Evolutionary conservation across 2,113 vertebrate species (phyloP).

Genomic region (Murina feae): DNA sequence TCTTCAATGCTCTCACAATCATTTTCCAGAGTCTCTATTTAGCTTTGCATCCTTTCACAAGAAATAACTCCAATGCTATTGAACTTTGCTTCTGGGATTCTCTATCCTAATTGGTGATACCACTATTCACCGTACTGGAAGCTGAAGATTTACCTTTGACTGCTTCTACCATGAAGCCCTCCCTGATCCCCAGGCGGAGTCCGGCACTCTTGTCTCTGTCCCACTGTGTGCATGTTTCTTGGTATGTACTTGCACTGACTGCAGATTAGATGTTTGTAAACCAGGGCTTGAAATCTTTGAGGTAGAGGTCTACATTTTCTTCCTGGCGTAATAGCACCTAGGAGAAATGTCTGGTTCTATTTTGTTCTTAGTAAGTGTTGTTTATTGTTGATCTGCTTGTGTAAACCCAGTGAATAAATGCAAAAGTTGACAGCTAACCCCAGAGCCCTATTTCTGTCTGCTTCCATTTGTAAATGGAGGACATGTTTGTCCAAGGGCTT

Average conservation of each 20-base stretch:
- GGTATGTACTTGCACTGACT: not conserved
- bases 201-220: not conserved
- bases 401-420: not conserved
- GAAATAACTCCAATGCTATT: not conserved
- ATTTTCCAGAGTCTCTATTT: not conserved
- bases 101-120: not conserved
- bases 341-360: not conserved
- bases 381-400: not conserved
- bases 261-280: not conserved
- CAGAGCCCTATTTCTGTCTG: not conserved
- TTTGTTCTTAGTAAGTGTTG: constrained; percentile 23
- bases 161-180: not conserved
- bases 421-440: not conserved
- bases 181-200: not conserved
- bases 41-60: not conserved
- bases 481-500: not conserved
- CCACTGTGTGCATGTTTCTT: not conserved
- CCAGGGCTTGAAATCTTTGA: not conserved
- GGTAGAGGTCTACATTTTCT: not conserved
- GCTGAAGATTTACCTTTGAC: not conserved
- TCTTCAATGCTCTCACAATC: not conserved
- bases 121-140: not conserved
- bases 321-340: not conserved
- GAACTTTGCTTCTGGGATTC: not conserved
- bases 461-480: not conserved